A percentile compares a stretch with the other conserved stretches of the same genome.
phyloP scores from a whole-genome alignment of 2,113 vertebrate species.

The Paratilapia polleni region DNA sequence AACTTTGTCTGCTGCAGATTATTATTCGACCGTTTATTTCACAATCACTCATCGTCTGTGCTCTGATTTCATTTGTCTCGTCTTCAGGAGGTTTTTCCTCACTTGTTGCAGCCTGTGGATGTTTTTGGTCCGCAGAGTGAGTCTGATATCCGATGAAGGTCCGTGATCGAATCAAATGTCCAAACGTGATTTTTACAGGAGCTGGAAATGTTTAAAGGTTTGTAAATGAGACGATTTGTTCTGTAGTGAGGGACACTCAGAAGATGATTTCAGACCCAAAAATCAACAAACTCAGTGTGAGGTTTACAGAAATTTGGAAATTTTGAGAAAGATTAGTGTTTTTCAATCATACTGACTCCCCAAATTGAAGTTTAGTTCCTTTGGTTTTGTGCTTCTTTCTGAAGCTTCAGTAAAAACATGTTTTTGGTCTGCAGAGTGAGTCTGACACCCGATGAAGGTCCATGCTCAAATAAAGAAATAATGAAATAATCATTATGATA shows the following conservation, averaged over 20 bases:
- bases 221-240: not conserved
- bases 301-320: not conserved
- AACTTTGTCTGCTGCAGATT: too few relatives aligned
- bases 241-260: not conserved
- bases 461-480: not conserved
- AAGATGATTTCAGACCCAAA: not conserved
- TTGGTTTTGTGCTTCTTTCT: too few relatives aligned
- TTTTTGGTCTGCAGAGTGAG: not conserved
- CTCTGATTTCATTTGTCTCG: too few relatives aligned
- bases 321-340: not conserved
- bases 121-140: too few relatives aligned
- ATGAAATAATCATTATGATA: not conserved
- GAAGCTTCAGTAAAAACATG: not conserved
- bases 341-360: too few relatives aligned
- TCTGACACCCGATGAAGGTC: too few relatives aligned
- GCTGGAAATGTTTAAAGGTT: not conserved
- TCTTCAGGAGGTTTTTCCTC: too few relatives aligned
- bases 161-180: not conserved
- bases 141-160: too few relatives aligned
- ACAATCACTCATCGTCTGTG: too few relatives aligned
- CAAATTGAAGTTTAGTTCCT: too few relatives aligned
- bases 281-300: not conserved
- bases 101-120: too few relatives aligned
- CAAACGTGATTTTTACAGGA: not conserved
- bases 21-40: too few relatives aligned